Conservation (phyloP, 2,113 vertebrate genomes). For the Hiodon alosoides region DNA sequence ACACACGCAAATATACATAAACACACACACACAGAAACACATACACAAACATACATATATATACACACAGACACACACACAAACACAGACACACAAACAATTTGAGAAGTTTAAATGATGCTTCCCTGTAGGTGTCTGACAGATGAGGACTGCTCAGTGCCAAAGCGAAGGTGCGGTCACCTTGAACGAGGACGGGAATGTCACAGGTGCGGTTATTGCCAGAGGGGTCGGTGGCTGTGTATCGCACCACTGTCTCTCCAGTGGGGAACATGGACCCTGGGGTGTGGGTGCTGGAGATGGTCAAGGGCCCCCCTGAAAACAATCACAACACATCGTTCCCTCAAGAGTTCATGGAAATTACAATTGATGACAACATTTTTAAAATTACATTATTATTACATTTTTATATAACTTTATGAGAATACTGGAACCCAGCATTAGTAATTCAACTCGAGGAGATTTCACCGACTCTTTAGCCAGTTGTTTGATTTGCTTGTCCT, state of each 20-base stretch:
- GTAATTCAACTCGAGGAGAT: too few relatives aligned
- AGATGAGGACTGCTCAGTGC: neutral
- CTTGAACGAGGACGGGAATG: constrained; percentile 80
- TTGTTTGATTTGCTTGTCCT: too few relatives aligned
- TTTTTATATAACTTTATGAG: too few relatives aligned
- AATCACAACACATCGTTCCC: neutral
- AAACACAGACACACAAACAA: too few relatives aligned
- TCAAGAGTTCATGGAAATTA: neutral
- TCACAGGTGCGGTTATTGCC: constrained; percentile 89
- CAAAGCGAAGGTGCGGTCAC: constrained; percentile 43
- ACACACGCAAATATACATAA: too few relatives aligned
- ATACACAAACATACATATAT: too few relatives aligned
- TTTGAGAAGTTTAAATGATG: neutral
- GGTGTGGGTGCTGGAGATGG: constrained; percentile 69
- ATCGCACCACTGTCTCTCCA: constrained; percentile 78
- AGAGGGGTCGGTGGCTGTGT: constrained; percentile 78
- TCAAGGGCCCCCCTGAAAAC: constrained; percentile 64
- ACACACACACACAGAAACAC: too few relatives aligned
- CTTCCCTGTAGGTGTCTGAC: neutral
- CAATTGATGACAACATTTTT: neutral
- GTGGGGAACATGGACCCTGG: constrained; percentile 78
- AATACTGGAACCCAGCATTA: too few relatives aligned
- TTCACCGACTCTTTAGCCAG: too few relatives aligned
- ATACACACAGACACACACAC: too few relatives aligned
- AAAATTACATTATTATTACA: too few relatives aligned